A percentile compares a stretch with the other conserved stretches of the same genome.
phyloP scores from a whole-genome alignment of 2,888 invertebrate species.

The Pachycephus smyrnensis region DNA sequence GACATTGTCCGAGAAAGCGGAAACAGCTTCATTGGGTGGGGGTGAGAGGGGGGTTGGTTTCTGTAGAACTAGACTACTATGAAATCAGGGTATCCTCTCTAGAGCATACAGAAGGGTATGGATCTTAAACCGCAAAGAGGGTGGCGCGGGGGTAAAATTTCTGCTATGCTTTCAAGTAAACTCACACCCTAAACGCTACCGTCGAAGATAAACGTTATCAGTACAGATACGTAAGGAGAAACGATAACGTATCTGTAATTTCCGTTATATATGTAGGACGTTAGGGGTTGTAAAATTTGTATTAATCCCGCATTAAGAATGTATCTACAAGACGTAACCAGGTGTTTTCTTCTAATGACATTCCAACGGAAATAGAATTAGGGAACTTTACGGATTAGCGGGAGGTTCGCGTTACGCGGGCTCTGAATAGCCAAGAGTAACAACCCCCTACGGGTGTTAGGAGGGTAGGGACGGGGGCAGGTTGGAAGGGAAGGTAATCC shows the following conservation, averaged over 20 bases:
- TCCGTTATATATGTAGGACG: not conserved
- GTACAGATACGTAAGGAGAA: not conserved
- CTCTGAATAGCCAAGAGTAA: not conserved
- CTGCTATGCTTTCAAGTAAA: not conserved
- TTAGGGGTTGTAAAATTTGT: not conserved
- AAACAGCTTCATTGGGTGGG: not conserved
- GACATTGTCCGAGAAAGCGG: not conserved
- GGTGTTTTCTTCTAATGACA: not conserved
- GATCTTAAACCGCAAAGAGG: not conserved
- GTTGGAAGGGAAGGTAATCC: not conserved
- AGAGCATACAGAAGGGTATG: not conserved
- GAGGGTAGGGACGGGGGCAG: not conserved
- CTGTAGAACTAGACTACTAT: not conserved
- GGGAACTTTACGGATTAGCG: not conserved
- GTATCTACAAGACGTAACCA: not conserved
- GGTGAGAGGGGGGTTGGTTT: not conserved
- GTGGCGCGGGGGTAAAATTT: not conserved
- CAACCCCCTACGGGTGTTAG: not conserved
- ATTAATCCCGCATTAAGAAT: not conserved
- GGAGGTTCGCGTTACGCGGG: not conserved
- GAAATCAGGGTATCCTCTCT: not conserved
- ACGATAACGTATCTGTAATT: not conserved
- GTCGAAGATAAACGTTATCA: not conserved
- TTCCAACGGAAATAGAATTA: not conserved
- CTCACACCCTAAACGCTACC: not conserved